Conservation (phyloP, 1,140 invertebrate genomes). For the Orchestia grillus region DNA sequence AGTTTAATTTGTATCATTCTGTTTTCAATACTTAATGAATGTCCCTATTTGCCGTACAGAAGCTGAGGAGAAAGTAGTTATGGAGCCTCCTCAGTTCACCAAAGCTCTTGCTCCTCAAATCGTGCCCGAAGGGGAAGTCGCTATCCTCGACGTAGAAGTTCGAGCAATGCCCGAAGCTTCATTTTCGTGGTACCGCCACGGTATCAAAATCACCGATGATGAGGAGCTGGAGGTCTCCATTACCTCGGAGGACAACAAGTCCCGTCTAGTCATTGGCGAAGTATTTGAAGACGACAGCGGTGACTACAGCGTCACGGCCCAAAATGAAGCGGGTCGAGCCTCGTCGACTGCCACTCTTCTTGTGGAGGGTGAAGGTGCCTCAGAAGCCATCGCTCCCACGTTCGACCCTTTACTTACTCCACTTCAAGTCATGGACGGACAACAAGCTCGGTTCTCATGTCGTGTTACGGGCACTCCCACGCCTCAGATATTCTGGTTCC, state of each 20-base stretch:
- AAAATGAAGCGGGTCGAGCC: constrained; percentile 88
- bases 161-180: constrained; percentile 83
- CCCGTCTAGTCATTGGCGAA: constrained; percentile 84
- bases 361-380: constrained; percentile 72
- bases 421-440: constrained; percentile 91
- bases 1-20: not conserved
- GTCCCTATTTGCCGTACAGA: constrained; percentile 67
- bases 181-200: constrained; percentile 88
- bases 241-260: constrained; percentile 82
- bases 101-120: constrained; percentile 80
- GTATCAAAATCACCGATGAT: constrained; percentile 74
- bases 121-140: constrained; percentile 81
- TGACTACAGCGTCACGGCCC: constrained; percentile 87
- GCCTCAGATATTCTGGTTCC: constrained; percentile 86
- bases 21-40: not conserved
- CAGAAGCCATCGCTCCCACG: constrained; percentile 79
- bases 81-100: constrained; percentile 82
- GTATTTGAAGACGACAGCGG: constrained; percentile 81
- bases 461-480: constrained; percentile 82
- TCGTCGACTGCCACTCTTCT: constrained; percentile 85
- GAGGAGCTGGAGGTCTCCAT: constrained; percentile 77
- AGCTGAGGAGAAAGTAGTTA: constrained; percentile 76
- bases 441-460: constrained; percentile 85
- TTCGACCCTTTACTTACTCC: constrained; percentile 81
- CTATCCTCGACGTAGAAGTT: constrained; percentile 83